Evolutionary conservation across 2,888 invertebrate species (phyloP).

Genomic region (Epirrita christyi): DNA sequence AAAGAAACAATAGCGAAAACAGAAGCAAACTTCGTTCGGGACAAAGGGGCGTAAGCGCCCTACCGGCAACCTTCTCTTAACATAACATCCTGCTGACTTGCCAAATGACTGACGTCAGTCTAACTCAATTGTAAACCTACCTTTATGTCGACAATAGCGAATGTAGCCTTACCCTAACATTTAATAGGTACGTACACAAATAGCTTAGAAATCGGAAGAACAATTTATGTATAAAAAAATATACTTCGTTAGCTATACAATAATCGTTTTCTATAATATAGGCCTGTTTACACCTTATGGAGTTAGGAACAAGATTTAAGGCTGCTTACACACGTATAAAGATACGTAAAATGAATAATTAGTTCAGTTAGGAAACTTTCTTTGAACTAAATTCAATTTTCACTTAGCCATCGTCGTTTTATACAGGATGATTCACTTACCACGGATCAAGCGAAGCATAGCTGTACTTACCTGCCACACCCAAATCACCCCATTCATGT

Average conservation of each 20-base stretch:
- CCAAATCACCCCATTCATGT: too few relatives aligned
- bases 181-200: neutral
- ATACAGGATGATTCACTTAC: neutral
- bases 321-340: neutral
- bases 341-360: too few relatives aligned
- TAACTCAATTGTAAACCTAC: neutral
- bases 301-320: slow-evolving; percentile 9
- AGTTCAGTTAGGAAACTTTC: too few relatives aligned
- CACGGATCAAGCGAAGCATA: neutral
- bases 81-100: too few relatives aligned
- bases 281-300: slow-evolving; percentile 6
- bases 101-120: neutral
- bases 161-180: slow-evolving; percentile 1
- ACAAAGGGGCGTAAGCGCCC: too few relatives aligned
- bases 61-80: too few relatives aligned
- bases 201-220: slow-evolving; percentile 9
- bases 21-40: too few relatives aligned
- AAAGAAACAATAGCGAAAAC: too few relatives aligned
- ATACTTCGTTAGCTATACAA: slow-evolving; percentile 15
- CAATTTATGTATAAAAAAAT: slow-evolving; percentile 15
- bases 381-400: too few relatives aligned
- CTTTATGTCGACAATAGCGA: neutral
- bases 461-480: too few relatives aligned
- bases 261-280: slow-evolving; percentile 6
- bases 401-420: neutral